Percentiles rank a stretch among this genome's conserved stretches.
Conservation (phyloP, 2,797 vertebrate species). For the Enteromius anoplus region DNA sequence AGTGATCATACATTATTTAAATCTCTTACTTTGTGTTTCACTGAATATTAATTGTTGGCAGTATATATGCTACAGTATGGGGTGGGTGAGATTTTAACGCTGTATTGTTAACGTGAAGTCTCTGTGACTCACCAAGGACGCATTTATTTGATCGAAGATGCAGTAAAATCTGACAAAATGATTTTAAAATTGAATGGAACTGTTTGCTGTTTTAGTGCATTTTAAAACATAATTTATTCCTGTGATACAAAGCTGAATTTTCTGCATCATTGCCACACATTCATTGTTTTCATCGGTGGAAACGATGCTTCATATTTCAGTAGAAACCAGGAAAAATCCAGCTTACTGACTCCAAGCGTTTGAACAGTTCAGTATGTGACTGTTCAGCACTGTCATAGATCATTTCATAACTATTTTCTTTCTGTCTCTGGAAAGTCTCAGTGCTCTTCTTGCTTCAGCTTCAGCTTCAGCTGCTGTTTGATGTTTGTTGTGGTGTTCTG, state of each 20-base stretch:
- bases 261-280: background rate
- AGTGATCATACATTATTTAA: background rate
- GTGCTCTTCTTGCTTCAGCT: background rate
- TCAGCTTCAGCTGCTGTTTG: conserved; percentile 61
- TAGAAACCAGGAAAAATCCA: background rate
- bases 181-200: background rate
- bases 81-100: background rate
- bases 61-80: background rate
- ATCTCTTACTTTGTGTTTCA: background rate
- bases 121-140: background rate
- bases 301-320: background rate
- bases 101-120: background rate
- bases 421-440: background rate
- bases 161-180: background rate
- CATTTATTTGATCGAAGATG: background rate
- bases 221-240: background rate
- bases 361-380: background rate
- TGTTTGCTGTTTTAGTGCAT: background rate
- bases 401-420: background rate
- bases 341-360: background rate
- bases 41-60: background rate
- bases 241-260: no score
- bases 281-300: background rate
- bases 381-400: background rate
- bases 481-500: conserved; percentile 60